phyloP scores from a whole-genome alignment of 1,140 invertebrate genomes.

The Lycorma delicatula region DNA sequence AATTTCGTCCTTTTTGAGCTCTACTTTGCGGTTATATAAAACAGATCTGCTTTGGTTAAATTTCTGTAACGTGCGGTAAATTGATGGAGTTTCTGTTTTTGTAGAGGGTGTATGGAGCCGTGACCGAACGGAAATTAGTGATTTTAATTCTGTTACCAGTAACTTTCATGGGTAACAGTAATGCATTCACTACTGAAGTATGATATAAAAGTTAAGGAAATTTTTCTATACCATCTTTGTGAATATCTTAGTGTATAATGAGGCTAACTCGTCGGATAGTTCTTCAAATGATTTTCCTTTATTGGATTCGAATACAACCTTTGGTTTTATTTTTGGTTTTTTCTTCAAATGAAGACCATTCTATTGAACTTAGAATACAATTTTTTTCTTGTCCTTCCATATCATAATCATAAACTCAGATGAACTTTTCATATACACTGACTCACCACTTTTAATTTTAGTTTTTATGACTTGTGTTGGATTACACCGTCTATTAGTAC shows the following conservation, averaged over 20 bases:
- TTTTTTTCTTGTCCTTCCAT: not conserved
- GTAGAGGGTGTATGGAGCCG: not conserved
- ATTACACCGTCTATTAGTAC: not conserved
- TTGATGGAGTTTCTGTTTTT: not conserved
- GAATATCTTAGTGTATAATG: not conserved
- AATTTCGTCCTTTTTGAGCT: not conserved
- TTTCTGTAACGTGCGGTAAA: not conserved
- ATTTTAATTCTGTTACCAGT: not conserved
- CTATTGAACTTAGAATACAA: not conserved
- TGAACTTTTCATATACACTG: not conserved
- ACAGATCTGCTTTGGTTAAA: not conserved
- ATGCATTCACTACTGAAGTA: not conserved
- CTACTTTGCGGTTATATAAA: not conserved
- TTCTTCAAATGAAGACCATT: not conserved
- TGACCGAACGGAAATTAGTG: not conserved
- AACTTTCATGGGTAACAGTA: not conserved
- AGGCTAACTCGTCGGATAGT: not conserved
- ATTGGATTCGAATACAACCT: not conserved
- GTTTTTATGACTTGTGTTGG: not conserved
- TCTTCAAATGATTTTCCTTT: not conserved
- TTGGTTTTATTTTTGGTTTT: not conserved
- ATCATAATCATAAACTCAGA: not conserved
- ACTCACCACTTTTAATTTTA: not conserved
- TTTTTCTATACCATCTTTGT: not conserved
- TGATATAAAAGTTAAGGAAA: not conserved